Evolutionary conservation across 2,797 vertebrate species (phyloP).

Genomic region (Bucorvus abyssinicus): DNA sequence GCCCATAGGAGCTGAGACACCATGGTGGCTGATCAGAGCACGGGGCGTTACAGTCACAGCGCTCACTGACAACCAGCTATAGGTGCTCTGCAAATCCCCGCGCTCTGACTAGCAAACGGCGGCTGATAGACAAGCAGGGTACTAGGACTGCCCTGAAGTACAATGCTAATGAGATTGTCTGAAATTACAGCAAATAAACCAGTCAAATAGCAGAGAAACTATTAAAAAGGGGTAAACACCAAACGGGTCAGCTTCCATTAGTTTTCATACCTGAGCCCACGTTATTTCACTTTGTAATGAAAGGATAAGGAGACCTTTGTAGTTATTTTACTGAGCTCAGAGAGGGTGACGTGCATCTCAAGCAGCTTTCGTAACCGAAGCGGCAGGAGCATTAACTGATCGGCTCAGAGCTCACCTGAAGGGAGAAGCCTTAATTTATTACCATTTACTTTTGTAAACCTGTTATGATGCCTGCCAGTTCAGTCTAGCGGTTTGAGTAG

Average conservation of each 20-base stretch:
- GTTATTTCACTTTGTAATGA: slow-evolving; percentile 45
- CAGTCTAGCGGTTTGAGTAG: background rate
- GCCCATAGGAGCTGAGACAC: slow-evolving; percentile 15
- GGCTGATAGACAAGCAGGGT: background rate
- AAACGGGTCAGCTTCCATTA: background rate
- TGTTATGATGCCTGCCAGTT: background rate
- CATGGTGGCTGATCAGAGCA: slow-evolving; percentile 15
- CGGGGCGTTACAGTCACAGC: background rate
- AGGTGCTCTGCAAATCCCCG: background rate
- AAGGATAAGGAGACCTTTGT: slow-evolving; percentile 44
- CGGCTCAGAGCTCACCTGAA: slow-evolving; percentile 12
- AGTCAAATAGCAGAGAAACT: background rate
- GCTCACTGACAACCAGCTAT: background rate
- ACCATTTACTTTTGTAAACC: background rate
- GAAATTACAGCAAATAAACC: background rate
- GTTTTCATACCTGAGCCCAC: background rate
- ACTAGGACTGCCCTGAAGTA: background rate
- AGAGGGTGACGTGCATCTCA: background rate
- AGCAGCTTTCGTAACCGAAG: background rate
- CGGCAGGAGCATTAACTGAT: background rate
- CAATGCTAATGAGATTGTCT: fast-evolving
- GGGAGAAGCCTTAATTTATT: background rate
- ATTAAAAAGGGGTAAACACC: background rate
- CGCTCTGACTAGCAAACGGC: fast-evolving
- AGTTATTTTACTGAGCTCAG: slow-evolving; percentile 50